Evolutionary conservation across 92 coral and sea anemone species (phyloP).

Genomic region (Epizoanthus illoricatus): DNA sequence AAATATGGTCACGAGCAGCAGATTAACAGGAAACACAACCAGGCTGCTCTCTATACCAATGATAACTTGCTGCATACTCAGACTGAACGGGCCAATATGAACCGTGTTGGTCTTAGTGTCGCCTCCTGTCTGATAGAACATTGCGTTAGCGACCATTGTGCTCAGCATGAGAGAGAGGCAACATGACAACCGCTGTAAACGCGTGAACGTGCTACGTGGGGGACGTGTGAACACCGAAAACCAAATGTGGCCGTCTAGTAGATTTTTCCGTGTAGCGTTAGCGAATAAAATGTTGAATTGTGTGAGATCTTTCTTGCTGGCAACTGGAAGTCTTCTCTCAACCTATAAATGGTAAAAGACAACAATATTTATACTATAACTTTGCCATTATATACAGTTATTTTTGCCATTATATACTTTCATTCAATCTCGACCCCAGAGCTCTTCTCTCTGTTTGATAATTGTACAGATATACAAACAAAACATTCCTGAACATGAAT

Average conservation of each 20-base stretch:
- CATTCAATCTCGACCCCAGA: no score
- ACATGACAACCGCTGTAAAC: constrained; percentile 91
- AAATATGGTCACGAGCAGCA: constrained; percentile 82
- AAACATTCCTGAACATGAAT: no score
- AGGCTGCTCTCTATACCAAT: constrained; percentile 85
- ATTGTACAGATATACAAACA: no score
- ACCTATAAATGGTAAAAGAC: background rate
- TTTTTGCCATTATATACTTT: no score
- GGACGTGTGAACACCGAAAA: constrained; percentile 93
- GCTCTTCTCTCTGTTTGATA: no score
- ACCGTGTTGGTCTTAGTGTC: constrained; percentile 54
- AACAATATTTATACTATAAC: no score
- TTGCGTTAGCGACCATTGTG: constrained; percentile 87
- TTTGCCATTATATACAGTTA: no score
- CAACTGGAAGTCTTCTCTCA: constrained; percentile 49
- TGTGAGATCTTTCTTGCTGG: constrained; percentile 76
- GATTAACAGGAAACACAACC: constrained; percentile 82
- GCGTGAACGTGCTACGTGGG: constrained; percentile 85
- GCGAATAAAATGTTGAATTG: constrained; percentile 84
- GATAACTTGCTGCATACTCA: constrained; percentile 71
- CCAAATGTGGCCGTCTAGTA: constrained; percentile 92
- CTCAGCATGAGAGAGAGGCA: constrained; percentile 77
- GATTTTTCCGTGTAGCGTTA: constrained; percentile 87
- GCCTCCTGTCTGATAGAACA: constrained; percentile 82
- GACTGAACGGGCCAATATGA: constrained; percentile 74